A percentile compares a stretch with the other conserved stretches of the same genome.
phyloP scores from a whole-genome alignment of 2,113 vertebrate species.

The Grammomys surdaster region DNA sequence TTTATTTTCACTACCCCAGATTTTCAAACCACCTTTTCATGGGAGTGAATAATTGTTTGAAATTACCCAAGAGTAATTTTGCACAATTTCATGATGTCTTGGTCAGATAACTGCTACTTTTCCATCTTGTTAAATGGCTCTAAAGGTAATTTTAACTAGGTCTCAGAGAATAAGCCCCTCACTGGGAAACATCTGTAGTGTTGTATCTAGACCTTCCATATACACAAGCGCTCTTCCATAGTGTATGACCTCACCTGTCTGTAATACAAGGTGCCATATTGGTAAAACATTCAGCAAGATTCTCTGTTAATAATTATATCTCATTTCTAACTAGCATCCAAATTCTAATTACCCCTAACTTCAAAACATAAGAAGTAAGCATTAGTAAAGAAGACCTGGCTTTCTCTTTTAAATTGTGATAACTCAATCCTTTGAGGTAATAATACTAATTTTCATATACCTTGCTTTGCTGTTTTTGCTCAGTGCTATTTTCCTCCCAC shows the following conservation, averaged over 20 bases:
- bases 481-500: background rate
- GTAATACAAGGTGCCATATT: background rate
- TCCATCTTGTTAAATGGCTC: conserved; percentile 32
- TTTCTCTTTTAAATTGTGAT: background rate
- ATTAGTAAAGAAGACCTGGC: background rate
- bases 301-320: conserved; percentile 1
- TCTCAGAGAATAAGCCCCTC: background rate
- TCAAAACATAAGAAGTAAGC: conserved; percentile 39
- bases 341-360: conserved; percentile 29
- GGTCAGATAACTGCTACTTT: conserved; percentile 39
- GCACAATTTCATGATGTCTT: background rate
- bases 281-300: conserved; percentile 13
- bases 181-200: background rate
- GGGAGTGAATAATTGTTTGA: background rate
- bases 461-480: conserved; percentile 36
- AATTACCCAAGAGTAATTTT: conserved; percentile 25
- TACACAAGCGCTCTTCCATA: conserved; percentile 16
- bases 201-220: background rate
- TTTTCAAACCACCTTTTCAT: background rate
- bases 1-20: background rate
- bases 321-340: background rate
- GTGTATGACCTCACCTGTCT: background rate
- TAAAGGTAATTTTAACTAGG: background rate
- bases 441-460: conserved; percentile 40
- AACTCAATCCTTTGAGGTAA: conserved; percentile 20